These are phyloP conservation scores for Trilocha varians DNA, from an alignment of 2,888 invertebrate genomes.

Conservation along the genomic window DNA sequence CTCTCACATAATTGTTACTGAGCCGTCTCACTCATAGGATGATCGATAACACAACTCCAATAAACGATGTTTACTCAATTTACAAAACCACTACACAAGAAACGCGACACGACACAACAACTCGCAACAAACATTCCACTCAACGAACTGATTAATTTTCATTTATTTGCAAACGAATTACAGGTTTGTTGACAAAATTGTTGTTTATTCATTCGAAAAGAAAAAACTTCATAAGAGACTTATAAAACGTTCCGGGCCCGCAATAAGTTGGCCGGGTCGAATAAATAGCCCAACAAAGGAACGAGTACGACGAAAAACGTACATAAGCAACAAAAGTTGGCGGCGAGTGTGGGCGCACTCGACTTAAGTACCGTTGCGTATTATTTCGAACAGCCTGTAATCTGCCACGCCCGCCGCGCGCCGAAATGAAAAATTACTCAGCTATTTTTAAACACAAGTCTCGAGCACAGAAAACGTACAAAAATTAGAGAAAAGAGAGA, in stretches of 20 bases:
- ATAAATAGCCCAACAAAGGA: constrained; percentile 46
- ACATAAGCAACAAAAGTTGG: constrained; percentile 51
- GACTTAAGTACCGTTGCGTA: constrained; percentile 60
- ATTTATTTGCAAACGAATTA: constrained; percentile 35
- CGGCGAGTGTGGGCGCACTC: constrained; percentile 48
- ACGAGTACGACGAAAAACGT: constrained; percentile 46
- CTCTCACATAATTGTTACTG: constrained; percentile 51
- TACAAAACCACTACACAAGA: not conserved
- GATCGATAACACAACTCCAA: constrained; percentile 22
- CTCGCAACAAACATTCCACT: constrained; percentile 9
- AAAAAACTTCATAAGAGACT: constrained; percentile 48
- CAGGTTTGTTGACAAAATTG: constrained; percentile 32
- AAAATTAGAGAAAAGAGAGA: constrained; percentile 70
- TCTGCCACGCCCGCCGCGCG: constrained; percentile 67
- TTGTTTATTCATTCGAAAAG: constrained; percentile 41
- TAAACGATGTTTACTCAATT: constrained; percentile 1
- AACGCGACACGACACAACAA: constrained; percentile 10
- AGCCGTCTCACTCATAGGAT: constrained; percentile 39
- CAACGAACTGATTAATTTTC: constrained; percentile 17
- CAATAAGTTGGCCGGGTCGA: constrained; percentile 40
- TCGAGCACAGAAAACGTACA: constrained; percentile 68
- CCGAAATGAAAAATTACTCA: constrained; percentile 70
- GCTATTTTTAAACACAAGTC: constrained; percentile 68
- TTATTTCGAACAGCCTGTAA: constrained; percentile 69
- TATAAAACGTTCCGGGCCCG: constrained; percentile 40